Evolutionary conservation across 2,888 invertebrate genomes (phyloP), one percentile per base, ranked within the genome.

Genomic region (Camptogramma bilineatum): DNA sequence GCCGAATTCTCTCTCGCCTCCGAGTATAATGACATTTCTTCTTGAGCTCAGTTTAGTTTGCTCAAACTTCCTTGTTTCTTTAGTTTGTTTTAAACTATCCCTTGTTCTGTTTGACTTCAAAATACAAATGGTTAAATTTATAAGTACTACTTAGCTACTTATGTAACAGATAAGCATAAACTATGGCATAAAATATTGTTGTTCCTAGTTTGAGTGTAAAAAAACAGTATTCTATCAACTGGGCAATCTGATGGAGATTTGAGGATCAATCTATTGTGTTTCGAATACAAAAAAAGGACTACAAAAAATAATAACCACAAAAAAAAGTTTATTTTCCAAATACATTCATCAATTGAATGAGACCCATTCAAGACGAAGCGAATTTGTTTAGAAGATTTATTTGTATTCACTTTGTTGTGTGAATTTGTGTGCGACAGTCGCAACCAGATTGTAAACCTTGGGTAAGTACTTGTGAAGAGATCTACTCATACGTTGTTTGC

Each of bases 11-110:
- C 75, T 73, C 77, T 76, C 73, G 72, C 73, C 69, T 73, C 66
- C 70, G 72, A 70, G 73, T 75, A 68, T 81, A 81, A 84, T 79
- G 80, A 77, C 78, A 80, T 84, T 84, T 81, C 76, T 81, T 81
- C 76, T 75, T 73, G 75, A 76, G 75, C 67, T 73, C 68, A 74
- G 76, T 75, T 72, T 74, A 78, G 77, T 78, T 77, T 77, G 71
- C 68, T 60, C 50, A 70, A 75, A 78, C 73, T 76, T 78, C 61
- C 61, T 65, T 67, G 71, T 69, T 65, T 58, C 63, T 73, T 72
- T 59, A 62, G 64, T 73, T 71, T 72, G 64, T 59, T 73, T 48
- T 52, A 21, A 62, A 66, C 64, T 67, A 62, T 55, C 56, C 34
- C 13, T 59, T 48, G 58, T 68, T 62, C 59, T 59, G 56, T 64